These are phyloP conservation scores for Meiosimyza decipiens DNA, from an alignment of 2,888 invertebrate genomes.

Conservation along the genomic window DNA sequence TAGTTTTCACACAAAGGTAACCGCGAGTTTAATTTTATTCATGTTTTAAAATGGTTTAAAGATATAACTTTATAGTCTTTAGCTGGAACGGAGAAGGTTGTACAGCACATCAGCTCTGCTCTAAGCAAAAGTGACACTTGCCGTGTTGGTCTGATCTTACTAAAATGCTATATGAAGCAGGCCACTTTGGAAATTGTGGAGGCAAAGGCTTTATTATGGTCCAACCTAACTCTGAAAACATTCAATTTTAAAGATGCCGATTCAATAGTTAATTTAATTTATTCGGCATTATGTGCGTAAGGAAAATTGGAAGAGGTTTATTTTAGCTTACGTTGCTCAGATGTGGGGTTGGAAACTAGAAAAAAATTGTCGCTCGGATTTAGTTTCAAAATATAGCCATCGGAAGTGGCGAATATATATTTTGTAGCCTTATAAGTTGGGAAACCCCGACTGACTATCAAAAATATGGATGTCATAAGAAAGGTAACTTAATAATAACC, in stretches of 20 bases:
- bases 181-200: conserved; percentile 49
- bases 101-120: conserved; percentile 51
- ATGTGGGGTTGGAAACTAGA: too few relatives aligned
- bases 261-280: conserved; percentile 42
- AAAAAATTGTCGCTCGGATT: too few relatives aligned
- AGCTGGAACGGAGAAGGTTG: conserved; percentile 38
- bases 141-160: conserved; percentile 46
- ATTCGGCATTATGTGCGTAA: conserved; percentile 46
- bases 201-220: conserved; percentile 52
- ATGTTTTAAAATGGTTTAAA: neutral
- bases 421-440: too few relatives aligned
- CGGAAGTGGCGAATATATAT: too few relatives aligned
- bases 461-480: too few relatives aligned
- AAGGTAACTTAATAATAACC: too few relatives aligned
- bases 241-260: conserved; percentile 47
- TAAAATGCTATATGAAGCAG: conserved; percentile 50
- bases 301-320: too few relatives aligned
- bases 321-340: too few relatives aligned
- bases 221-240: conserved; percentile 50
- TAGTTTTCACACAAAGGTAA: conserved; percentile 51
- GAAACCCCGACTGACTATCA: too few relatives aligned
- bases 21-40: neutral
- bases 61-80: conserved; percentile 34
- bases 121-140: conserved; percentile 48
- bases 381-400: too few relatives aligned